These are phyloP conservation scores for Acrossocheilus wenchowensis DNA, from an alignment of 2,797 vertebrate genomes.

Conservation along the genomic window DNA sequence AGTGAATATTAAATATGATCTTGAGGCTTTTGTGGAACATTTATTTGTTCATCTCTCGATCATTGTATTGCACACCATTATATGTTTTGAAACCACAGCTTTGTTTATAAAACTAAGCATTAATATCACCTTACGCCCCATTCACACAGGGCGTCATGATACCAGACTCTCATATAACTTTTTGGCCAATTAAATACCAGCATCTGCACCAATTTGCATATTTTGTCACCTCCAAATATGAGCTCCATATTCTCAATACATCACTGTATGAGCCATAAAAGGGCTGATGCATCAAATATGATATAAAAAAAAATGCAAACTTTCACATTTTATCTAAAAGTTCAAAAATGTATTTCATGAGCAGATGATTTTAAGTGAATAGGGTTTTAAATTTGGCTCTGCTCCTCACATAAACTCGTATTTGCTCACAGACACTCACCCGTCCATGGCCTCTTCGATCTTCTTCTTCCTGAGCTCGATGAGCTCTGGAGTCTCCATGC, in stretches of 20 bases:
- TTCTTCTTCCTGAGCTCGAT: conserved; percentile 96
- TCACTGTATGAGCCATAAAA: not conserved
- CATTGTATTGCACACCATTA: not conserved
- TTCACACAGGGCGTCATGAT: not conserved
- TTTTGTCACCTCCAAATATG: not conserved
- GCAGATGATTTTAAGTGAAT: not conserved
- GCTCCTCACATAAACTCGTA: conserved; percentile 12
- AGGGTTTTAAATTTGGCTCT: not conserved
- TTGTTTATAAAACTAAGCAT: not conserved
- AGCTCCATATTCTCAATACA: not conserved
- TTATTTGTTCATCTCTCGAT: not conserved
- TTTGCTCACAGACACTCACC: conserved; percentile 71
- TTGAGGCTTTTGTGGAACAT: not conserved
- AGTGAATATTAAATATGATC: not conserved
- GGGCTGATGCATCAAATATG: not conserved
- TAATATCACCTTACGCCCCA: not conserved
- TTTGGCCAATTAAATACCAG: not conserved
- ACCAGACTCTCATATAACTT: not conserved
- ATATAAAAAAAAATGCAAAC: no score
- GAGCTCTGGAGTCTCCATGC: conserved; percentile 94
- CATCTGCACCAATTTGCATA: not conserved
- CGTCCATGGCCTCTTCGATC: conserved; percentile 93
- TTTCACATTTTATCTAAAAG: not conserved
- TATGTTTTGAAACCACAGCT: not conserved
- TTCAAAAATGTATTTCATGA: not conserved